Base-by-base conservation (phyloP, 2,888 invertebrate genomes). In the Rhimphoctona megacephalus region DNA sequence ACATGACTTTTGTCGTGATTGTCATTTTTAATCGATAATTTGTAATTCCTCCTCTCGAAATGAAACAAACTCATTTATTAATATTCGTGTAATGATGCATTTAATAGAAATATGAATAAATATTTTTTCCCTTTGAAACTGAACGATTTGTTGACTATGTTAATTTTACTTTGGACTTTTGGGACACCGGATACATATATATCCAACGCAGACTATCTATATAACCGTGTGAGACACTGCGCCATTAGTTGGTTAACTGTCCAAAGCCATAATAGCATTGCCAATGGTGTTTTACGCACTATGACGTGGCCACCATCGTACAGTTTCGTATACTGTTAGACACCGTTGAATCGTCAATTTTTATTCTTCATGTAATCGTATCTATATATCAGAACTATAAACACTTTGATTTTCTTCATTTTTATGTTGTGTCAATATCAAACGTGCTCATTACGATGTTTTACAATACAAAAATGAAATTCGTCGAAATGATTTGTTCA, bases 181-280 rank as follows among this genome's bases (percentile, higher is more conserved):
- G 30, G 30, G 61, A 30, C 61, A 61, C 61, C 61, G 61, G 30
- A 6, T 64, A 36, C 9, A 54, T 30, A 22, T 8, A 43, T 74
- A 49, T 76, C 83, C 69, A 14, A 25, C 30, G 61, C 30, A 61
- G 25, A 57, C 57, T 30, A 61, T 61, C 61, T 69, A 49, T 49
- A 61, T 30, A 39, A 72, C 33, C 22, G 33, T 43, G 73, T 33
- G 43, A 69, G 69, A 79, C 70, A 61, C 43, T 33, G 39, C 25
- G 61, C 77, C 57, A 83, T 79, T 81, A 83, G 81, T 80, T 77
- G 83, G 67, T 69, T 89, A 89, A 89, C 89, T 89, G 89, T 89
- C 85, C 85, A 87, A 83, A 83, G 67, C 89, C 89, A 88, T 89
- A 87, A 92, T 83, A 81, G 86, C 79, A 85, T 82, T 66, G 78